Conservation (phyloP, 2,113 vertebrate genomes). For the Promerops cafer region DNA sequence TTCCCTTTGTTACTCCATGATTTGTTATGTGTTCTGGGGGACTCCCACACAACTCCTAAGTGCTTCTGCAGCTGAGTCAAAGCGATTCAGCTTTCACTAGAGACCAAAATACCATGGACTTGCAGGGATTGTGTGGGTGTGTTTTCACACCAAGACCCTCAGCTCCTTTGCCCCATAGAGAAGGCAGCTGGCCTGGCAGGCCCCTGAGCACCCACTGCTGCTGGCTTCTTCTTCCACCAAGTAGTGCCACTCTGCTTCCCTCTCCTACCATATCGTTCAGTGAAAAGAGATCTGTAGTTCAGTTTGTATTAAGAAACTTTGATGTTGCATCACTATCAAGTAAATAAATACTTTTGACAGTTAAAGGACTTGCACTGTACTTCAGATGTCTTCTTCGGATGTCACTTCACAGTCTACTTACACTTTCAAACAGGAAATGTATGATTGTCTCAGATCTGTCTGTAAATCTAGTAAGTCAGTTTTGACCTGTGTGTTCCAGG, state of each 20-base stretch:
- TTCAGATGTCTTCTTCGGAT: not conserved
- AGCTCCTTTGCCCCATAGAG: not conserved
- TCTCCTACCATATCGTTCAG: not conserved
- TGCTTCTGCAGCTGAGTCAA: slow-evolving; percentile 41
- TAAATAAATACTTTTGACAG: not conserved
- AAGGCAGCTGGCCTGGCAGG: not conserved
- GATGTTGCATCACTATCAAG: not conserved
- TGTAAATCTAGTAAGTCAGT: not conserved
- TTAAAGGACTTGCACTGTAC: not conserved
- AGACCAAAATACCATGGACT: not conserved
- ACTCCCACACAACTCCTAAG: slow-evolving; percentile 25
- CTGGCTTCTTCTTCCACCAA: not conserved
- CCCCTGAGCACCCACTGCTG: not conserved
- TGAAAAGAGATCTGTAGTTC: not conserved
- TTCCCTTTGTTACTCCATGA: slow-evolving; percentile 45
- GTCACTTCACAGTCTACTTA: not conserved
- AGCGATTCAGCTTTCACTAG: not conserved
- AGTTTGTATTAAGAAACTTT: not conserved
- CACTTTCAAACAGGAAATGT: not conserved
- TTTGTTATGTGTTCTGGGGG: slow-evolving; percentile 26
- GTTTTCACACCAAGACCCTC: not conserved
- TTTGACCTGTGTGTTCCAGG: not conserved
- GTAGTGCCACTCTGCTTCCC: not conserved
- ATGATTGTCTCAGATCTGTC: not conserved
- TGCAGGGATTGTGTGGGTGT: not conserved